Conservation (phyloP, 2,797 vertebrate species). For the Oreochromis mossambicus region DNA sequence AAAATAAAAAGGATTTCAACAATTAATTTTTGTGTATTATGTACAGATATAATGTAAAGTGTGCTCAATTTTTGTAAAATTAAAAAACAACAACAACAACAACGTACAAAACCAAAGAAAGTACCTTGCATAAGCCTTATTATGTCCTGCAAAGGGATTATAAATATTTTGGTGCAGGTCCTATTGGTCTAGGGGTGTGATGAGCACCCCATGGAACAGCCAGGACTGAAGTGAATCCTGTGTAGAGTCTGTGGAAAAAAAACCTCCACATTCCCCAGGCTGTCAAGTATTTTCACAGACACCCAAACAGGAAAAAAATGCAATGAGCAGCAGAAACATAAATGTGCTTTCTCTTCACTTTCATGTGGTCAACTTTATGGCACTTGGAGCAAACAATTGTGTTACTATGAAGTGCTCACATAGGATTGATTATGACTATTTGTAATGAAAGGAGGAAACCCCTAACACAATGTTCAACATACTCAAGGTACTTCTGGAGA, state of each 20-base stretch:
- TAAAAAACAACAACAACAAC: accelerated
- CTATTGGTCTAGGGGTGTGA: neutral
- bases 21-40: neutral
- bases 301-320: neutral
- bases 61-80: neutral
- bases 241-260: neutral
- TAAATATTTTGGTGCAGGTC: neutral
- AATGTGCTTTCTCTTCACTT: neutral
- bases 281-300: neutral
- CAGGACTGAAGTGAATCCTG: neutral
- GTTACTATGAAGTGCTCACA: conserved; percentile 6
- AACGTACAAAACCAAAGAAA: neutral
- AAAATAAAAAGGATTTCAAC: neutral
- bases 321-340: neutral
- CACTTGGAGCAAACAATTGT: neutral
- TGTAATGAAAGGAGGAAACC: conserved; percentile 31
- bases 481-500: conserved; percentile 12
- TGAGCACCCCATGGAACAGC: neutral
- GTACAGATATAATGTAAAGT: neutral
- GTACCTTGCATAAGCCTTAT: neutral
- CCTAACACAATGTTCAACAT: neutral
- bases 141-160: neutral
- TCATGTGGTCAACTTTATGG: neutral
- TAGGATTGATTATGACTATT: conserved; percentile 17
- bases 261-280: neutral